phyloP scores from a whole-genome alignment of 2,888 invertebrate species.

The Linnaemya tessellans region DNA sequence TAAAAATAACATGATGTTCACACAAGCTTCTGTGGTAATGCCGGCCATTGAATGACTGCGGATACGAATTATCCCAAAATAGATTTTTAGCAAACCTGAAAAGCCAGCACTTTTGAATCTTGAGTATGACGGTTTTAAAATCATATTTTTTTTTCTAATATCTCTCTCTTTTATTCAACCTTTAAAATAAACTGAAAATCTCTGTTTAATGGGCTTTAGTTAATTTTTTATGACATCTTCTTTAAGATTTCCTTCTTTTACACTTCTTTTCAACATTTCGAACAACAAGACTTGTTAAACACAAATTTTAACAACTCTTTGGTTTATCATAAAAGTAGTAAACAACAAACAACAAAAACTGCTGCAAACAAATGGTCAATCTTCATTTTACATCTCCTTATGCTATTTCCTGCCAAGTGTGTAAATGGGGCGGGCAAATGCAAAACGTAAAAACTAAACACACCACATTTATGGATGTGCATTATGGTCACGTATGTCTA shows the following conservation, averaged over 20 bases:
- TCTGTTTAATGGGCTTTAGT: too few species aligned
- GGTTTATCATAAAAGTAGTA: slow-evolving; percentile 31
- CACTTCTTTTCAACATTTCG: neutral
- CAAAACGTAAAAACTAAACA: neutral
- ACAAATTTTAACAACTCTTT: slow-evolving; percentile 35
- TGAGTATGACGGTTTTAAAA: too few species aligned
- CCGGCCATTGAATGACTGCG: too few species aligned
- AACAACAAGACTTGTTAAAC: slow-evolving; percentile 1
- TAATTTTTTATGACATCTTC: neutral
- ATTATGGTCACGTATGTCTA: slow-evolving; percentile 41
- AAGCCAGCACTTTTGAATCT: too few species aligned
- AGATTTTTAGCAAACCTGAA: too few species aligned
- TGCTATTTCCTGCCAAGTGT: neutral
- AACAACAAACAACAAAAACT: slow-evolving; percentile 6
- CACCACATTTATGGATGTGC: neutral
- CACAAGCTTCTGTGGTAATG: too few species aligned
- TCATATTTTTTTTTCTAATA: too few species aligned
- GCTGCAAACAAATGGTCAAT: slow-evolving; percentile 26
- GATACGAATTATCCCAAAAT: too few species aligned
- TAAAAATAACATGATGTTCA: too few species aligned
- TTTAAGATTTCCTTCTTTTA: slow-evolving; percentile 17
- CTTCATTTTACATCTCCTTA: neutral
- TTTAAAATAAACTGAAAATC: too few species aligned
- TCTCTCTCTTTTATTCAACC: too few species aligned
- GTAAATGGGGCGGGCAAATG: neutral